Base-by-base conservation (phyloP, 2,888 invertebrate genomes). In the Chrysomela aeneicollis region DNA sequence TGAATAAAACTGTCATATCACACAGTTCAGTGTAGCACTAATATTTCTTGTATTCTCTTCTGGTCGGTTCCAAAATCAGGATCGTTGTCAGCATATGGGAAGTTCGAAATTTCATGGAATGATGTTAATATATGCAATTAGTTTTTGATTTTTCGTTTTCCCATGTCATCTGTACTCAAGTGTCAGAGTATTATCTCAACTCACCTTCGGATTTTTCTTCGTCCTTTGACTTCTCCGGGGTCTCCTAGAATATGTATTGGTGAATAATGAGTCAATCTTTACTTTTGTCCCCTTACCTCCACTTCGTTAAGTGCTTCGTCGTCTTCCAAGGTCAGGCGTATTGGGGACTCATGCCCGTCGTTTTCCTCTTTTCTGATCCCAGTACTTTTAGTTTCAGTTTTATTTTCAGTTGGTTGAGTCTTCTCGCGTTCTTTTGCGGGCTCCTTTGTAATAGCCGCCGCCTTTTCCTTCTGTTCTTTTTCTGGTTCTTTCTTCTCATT, bases 321-420 rank as follows among this genome's bases (percentile, higher is more conserved):
- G 70, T 80, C 79, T 65, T 81, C 80, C 58, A 79, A 72, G 22
- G 78, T 80, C 57, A 80, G 74, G 17, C 76, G 74, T 61, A 80
- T 77, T 30, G 77, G 74, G 26, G 72, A 70, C 47, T 77, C 76
- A 47, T 68, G 69, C 8, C 76, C 74, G 37, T 73, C 74, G 59
- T 64, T 66, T 46, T 70, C 71, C 51, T 60, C 62, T 35, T 57
- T 47, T 22, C 6, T 78, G 74, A 15, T 73, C 72, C 12, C 57
- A 42, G 52, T 5, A 57, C 18, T 47, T 46, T 46, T 46, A 12
- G 57, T 22, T 8, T 42, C 42, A 1, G 12, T 55, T 21, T 22
- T 22, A n/a, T n/a, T 9, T 15, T 55, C 55, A 22, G 3, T 19
- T 9, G 6, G 17, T 47, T 47, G 17, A 17, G n/a, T 17, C 47